Evolutionary conservation across 2,888 invertebrate species (phyloP).

Genomic region (Slavum lentiscoides): DNA sequence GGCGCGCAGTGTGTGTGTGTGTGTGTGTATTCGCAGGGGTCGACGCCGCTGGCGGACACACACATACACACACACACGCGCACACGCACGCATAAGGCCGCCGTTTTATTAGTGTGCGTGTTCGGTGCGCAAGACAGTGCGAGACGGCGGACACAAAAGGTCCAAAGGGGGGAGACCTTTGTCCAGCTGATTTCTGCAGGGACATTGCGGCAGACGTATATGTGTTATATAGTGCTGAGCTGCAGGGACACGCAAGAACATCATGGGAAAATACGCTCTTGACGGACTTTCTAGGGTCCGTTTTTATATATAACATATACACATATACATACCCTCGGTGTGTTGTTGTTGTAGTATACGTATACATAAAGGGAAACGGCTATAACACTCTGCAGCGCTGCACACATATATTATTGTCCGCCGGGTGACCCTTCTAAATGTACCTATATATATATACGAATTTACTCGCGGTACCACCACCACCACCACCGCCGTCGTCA

Average conservation of each 20-base stretch:
- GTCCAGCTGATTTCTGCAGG: slow-evolving; percentile 51
- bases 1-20: not conserved
- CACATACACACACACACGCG: not conserved
- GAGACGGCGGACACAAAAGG: slow-evolving; percentile 36
- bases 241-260: slow-evolving; percentile 42
- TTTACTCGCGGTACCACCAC: not conserved
- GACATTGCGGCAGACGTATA: slow-evolving; percentile 24
- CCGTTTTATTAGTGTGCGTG: slow-evolving; percentile 9
- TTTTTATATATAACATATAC: not conserved
- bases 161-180: slow-evolving; percentile 43
- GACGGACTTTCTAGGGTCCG: slow-evolving; percentile 45
- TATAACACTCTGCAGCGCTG: no score
- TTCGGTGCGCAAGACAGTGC: slow-evolving; percentile 16
- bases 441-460: not conserved
- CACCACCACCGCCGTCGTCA: no score
- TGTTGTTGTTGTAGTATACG: not conserved
- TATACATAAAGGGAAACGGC: no score
- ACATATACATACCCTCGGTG: not conserved
- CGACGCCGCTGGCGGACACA: not conserved
- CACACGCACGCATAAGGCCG: not conserved
- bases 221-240: not conserved
- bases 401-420: slow-evolving; percentile 22
- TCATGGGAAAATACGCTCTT: slow-evolving; percentile 51
- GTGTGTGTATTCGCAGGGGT: not conserved
- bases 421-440: slow-evolving; percentile 13